Base-by-base conservation (phyloP, 2,888 invertebrate genomes). In the Aporophyla nigra region DNA sequence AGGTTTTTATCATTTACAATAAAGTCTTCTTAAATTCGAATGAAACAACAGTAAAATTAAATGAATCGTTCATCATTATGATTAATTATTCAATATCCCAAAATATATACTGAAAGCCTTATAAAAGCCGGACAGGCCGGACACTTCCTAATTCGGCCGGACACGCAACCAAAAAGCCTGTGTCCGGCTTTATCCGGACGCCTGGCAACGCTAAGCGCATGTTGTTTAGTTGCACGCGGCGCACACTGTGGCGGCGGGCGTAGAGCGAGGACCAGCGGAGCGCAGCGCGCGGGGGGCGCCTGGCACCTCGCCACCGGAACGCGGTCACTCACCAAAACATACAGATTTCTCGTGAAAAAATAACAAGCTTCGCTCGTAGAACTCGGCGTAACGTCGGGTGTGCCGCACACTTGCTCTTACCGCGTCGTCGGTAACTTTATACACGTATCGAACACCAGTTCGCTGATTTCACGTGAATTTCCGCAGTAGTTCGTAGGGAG, bases 341-440 rank as follows among this genome's bases (percentile, higher is more conserved):
- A 91, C 91, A 85, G 90, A 92, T 92, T 94, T 94, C 93, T 91
- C 90, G 91, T 91, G 91, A 93, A 94, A 94, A 93, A 93, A 92
- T 91, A 90, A 88, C 88, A 89, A 90, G 66, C 78, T 56, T 62
- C 76, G 96, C 81, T 97, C 95, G 97, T 97, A 92, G 97, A 97
- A 46, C 92, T 97, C 97, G 7, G 97, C 97, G 92, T 97, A 97
- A 66, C 97, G 68, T 67, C 97, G 97, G 89, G 91, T 96, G 78
- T 91, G 95, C 78, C 96, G 97, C 71, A 67, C 76, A 74, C n/a
- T 71, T 43, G 66, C 53, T 70, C 27, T 58, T 59, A 56, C 27
- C n/a, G 53, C 46, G n/a, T 51, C 75, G 49, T 53, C 69, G 51
- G 61, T 59, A 33, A 71, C 53, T 53, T 62, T 70, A 27, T 43